These are phyloP conservation scores for Cremastinae sp. DNA, from an alignment of 2,888 invertebrate species.

Conservation along the genomic window DNA sequence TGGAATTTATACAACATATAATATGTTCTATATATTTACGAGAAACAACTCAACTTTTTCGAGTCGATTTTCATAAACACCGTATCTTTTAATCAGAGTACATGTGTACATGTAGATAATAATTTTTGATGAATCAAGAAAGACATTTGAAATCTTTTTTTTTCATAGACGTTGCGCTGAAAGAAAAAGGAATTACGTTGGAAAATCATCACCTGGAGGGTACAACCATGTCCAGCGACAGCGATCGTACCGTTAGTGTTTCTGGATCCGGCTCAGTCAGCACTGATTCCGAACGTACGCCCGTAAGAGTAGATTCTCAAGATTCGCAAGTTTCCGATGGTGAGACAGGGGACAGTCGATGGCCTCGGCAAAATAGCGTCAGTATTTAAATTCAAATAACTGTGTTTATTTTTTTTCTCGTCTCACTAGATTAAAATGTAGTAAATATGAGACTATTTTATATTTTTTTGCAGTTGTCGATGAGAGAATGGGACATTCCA, in stretches of 20 bases:
- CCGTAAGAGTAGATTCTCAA: constrained; percentile 90
- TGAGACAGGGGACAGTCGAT: constrained; percentile 82
- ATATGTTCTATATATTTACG: too few species aligned
- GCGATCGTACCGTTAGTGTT: constrained; percentile 87
- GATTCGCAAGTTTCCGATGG: constrained; percentile 89
- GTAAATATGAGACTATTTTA: too few species aligned
- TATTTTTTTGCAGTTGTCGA: constrained; percentile 85
- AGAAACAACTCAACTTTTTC: too few species aligned
- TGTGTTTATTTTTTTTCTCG: constrained; percentile 36
- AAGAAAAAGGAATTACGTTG: constrained; percentile 82
- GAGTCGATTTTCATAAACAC: too few species aligned
- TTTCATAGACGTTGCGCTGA: constrained; percentile 73
- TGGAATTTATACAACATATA: too few species aligned
- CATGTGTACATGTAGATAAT: too few species aligned
- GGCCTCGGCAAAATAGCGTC: constrained; percentile 92
- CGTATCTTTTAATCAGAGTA: too few species aligned
- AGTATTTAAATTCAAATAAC: constrained; percentile 78
- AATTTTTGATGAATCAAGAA: too few species aligned
- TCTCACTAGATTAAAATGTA: too few species aligned
- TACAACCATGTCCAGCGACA: constrained; percentile 84
- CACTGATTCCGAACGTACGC: constrained; percentile 91
- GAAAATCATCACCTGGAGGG: constrained; percentile 83
- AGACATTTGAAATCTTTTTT: too few species aligned
- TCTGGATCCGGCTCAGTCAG: constrained; percentile 88
- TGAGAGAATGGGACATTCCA: constrained; percentile 99